Evolutionary conservation across 2,888 invertebrate species (phyloP).

Genomic region (Pomacea canaliculata): DNA sequence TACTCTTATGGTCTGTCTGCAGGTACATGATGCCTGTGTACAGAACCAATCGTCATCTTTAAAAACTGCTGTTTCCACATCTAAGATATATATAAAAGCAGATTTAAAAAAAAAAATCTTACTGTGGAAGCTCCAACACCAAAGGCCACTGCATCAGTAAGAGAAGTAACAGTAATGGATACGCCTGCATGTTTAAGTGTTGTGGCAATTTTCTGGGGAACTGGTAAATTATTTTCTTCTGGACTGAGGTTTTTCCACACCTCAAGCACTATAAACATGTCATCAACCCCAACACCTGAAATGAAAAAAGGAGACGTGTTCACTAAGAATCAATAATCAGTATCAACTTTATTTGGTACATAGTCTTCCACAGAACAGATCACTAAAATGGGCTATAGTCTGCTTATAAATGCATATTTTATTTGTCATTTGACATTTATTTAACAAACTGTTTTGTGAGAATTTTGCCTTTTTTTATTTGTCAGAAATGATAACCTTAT

Average conservation of each 20-base stretch:
- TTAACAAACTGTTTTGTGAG: no score
- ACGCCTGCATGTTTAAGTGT: constrained; percentile 79
- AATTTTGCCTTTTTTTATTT: background rate
- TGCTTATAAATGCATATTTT: no score
- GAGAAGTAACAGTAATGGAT: constrained; percentile 86
- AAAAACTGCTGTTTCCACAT: no score
- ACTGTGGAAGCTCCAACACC: constrained; percentile 84
- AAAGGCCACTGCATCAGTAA: constrained; percentile 85
- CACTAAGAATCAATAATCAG: background rate
- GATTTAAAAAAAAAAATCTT: constrained; percentile 42
- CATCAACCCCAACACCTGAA: constrained; percentile 76
- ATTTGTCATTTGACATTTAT: no score
- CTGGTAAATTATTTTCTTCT: constrained; percentile 39
- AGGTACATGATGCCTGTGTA: no score
- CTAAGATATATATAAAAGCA: no score
- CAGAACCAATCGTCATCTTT: no score
- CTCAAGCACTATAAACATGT: constrained; percentile 85
- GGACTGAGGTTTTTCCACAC: constrained; percentile 53
- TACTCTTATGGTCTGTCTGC: no score
- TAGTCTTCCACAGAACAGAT: background rate
- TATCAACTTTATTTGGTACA: background rate
- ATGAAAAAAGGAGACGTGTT: background rate
- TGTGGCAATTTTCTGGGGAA: constrained; percentile 49
- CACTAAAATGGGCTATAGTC: no score
- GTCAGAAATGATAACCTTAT: no score